Evolutionary conservation across 2,888 invertebrate genomes (phyloP), one percentile per base, ranked within the genome.

Genomic region (Plutella xylostella): DNA sequence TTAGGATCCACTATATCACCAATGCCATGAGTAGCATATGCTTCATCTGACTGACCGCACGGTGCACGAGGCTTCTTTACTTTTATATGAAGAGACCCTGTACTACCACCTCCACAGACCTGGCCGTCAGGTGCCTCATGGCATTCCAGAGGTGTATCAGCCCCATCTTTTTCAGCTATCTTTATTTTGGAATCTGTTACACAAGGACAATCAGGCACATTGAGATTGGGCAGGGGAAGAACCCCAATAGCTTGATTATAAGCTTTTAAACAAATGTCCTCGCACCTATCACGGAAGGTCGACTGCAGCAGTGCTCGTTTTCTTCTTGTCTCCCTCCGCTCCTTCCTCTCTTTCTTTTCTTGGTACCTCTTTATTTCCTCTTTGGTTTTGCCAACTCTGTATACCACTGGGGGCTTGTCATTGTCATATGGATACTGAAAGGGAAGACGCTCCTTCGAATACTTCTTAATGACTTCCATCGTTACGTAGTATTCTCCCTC

Each of bases 381-480:
- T 49, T 63, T 72, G 5, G 82, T 77, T 51, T 75, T 80, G 15
- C 83, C 83, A 49, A 83, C 68, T 0, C 68, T 72, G 43, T 83
- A 83, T 30, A 74, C 52, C 7, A 80, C 46, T 2, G 80, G 77
- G 11, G 68, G 71, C 54, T 74, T 75, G 49, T 84, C 84, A n/a
- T n/a, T n/a, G 19, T 83, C 82, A 38, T 79, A 85, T 1, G 84
- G 84, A 51, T 72, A 75, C 56, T 85, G 80, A 37, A 65, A 72
- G 11, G 65, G 7, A 4, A 82, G 57, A 43, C 84, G 63, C 49
- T 82, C 76, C 49, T 74, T 77, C 2, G 83, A 82, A 56, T 72
- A 80, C 49, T 78, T 76, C 48, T 79, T 82, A 45, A 83, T 75
- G 0, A 80, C 77, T 60, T 83, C 82, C 78, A 84, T 77, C 48